Evolutionary conservation across 92 coral and sea anemone species (phyloP), one percentile per base, ranked within the genome.

Genomic region (Montipora capitata): DNA sequence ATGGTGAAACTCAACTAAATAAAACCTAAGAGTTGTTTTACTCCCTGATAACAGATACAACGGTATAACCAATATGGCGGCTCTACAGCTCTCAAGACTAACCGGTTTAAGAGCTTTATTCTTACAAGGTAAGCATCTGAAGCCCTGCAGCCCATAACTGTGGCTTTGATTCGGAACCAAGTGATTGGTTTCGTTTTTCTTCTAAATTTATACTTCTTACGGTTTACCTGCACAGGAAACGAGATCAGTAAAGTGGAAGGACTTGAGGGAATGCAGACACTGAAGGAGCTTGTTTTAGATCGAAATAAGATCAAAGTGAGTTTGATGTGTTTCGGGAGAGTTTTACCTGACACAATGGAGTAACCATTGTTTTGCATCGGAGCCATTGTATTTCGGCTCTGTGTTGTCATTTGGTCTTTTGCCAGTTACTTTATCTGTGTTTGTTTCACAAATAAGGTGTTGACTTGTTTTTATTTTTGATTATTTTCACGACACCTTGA

Each of bases 161-260:
- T 27, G 35, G 2, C 2, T 27, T 1, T 16, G 40, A 3, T 45
- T 69, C 12, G 35, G 5, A 14, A 59, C 58, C 11, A 3, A 43
- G 38, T 15, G 6, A 42, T 16, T 17, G n/a, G 35, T 40, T 40
- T 40, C 14, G 12, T 13, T 40, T 11, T 12, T 48, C 15, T 3
- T 40, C 51, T 14, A 15, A 70, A 14, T 70, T 20, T 40, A 27
- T 39, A 70, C 51, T 44, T 70, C 13, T 7, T 7, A 5, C 10
- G 8, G 76, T 70, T 70, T 27, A 39, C 16, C 9, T 40, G 3
- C 48, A 38, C 11, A 97, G 99, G 99, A 10, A 97, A 97, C 82
- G 99, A 97, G 44, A 97, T 97, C 45, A 75, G 86, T 61, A 97
- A 95, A 84, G 92, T 97, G 4, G 99, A 97, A 76, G 99, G 99